Conservation (phyloP, 2,797 vertebrate genomes). For the Spheniscus humboldti region DNA sequence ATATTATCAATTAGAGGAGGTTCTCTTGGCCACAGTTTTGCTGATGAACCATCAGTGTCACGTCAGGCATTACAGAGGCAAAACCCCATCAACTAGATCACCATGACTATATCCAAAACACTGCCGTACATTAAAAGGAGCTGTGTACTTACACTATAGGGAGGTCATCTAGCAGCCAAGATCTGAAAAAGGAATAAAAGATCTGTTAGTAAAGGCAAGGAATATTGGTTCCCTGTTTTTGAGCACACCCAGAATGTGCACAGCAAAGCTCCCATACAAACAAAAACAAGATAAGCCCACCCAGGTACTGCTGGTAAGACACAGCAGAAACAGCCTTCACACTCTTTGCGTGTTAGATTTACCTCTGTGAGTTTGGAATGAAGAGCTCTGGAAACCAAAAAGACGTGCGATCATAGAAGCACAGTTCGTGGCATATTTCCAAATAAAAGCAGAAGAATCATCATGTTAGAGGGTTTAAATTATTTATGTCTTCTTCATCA, state of each 20-base stretch:
- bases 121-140: background rate
- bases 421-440: background rate
- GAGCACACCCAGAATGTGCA: background rate
- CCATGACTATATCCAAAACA: background rate
- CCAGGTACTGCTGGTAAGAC: background rate
- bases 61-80: background rate
- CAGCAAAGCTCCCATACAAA: background rate
- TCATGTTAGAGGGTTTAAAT: background rate
- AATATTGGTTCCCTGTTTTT: background rate
- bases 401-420: background rate
- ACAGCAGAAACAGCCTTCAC: background rate
- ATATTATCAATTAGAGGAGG: background rate
- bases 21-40: background rate
- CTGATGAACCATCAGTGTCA: background rate
- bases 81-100: background rate
- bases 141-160: background rate
- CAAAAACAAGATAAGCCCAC: background rate
- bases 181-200: background rate
- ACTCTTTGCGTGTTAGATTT: background rate
- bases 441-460: background rate
- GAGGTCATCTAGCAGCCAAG: background rate
- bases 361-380: background rate
- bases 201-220: background rate
- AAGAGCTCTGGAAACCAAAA: background rate
- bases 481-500: background rate